Evolutionary conservation across 2,113 vertebrate genomes (phyloP).

Genomic region (Parotia lawesii): DNA sequence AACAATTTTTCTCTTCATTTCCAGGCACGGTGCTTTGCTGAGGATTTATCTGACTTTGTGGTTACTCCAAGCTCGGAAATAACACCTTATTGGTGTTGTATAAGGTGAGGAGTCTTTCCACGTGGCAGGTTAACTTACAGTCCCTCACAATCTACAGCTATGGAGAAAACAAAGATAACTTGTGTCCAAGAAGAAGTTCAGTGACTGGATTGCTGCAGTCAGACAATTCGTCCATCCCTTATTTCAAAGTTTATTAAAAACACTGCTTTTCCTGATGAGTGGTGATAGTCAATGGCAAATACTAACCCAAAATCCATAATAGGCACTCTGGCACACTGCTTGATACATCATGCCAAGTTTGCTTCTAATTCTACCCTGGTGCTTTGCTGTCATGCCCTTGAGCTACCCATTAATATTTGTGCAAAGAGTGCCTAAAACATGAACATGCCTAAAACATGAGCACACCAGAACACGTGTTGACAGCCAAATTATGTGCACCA

Average conservation of each 20-base stretch:
- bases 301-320: neutral
- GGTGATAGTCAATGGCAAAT: neutral
- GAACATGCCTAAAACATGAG: neutral
- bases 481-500: neutral
- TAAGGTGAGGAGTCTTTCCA: neutral
- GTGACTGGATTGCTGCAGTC: neutral
- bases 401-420: neutral
- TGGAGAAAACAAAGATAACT: neutral
- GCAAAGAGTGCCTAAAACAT: neutral
- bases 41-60: neutral
- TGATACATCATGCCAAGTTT: neutral
- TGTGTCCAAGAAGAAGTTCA: neutral
- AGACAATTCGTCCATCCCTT: neutral
- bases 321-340: neutral
- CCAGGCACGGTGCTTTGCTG: neutral
- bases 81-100: neutral
- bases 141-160: neutral
- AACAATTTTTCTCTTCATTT: neutral
- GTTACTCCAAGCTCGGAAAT: neutral
- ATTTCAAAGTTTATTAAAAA: neutral
- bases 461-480: neutral
- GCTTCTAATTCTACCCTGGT: neutral
- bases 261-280: neutral
- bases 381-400: neutral
- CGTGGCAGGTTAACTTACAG: neutral